Percentiles rank a stretch among this genome's conserved stretches.
Evolutionary conservation across 1,140 invertebrate species (phyloP).

Genomic region (Saccostrea cuccullata): DNA sequence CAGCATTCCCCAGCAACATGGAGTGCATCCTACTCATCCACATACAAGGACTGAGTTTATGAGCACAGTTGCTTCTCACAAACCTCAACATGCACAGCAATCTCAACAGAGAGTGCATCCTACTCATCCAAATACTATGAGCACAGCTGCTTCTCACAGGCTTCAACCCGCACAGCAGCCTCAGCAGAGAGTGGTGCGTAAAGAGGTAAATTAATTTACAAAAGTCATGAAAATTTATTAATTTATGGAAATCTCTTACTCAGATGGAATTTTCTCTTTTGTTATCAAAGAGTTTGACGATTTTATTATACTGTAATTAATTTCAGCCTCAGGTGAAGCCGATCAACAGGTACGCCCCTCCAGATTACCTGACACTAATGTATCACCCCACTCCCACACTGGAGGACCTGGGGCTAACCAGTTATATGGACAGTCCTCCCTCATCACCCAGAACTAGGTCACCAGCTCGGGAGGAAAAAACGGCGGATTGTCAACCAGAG

Average conservation of each 20-base stretch:
- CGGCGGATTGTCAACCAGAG: no score
- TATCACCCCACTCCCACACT: constrained; percentile 2
- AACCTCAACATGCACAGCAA: no score
- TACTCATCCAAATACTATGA: no score
- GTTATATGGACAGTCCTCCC: not conserved
- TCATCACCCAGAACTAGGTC: not conserved
- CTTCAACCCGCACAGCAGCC: no score
- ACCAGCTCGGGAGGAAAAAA: not conserved
- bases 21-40: not conserved
- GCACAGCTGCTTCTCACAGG: no score
- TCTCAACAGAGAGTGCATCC: no score
- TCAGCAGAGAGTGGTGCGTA: not conserved
- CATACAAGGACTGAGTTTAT: not conserved
- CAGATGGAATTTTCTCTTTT: not conserved
- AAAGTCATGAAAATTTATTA: no score
- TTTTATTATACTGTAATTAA: not conserved
- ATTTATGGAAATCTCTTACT: not conserved
- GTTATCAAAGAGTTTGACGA: no score
- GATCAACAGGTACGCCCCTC: not conserved
- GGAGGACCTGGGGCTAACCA: not conserved
- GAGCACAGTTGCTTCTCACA: no score
- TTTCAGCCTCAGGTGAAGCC: constrained; percentile 9
- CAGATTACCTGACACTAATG: not conserved
- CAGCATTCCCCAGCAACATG: not conserved
- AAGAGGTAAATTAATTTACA: not conserved